These are phyloP conservation scores for Lamprotornis superbus DNA, from an alignment of 2,113 vertebrate genomes.

Conservation along the genomic window DNA sequence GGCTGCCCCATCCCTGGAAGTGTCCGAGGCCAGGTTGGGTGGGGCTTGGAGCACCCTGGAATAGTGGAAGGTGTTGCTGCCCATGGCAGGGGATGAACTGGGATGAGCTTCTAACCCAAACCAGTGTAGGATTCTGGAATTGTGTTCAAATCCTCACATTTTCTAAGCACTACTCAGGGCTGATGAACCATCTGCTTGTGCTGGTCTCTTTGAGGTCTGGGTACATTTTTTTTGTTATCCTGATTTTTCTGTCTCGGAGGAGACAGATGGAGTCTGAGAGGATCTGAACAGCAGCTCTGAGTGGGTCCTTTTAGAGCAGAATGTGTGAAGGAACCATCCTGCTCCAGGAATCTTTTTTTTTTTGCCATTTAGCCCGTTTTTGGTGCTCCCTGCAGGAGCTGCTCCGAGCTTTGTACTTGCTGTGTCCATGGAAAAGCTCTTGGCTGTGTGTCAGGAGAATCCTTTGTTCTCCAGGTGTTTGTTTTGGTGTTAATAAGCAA, in stretches of 20 bases:
- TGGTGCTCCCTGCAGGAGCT: background rate
- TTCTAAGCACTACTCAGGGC: accelerated
- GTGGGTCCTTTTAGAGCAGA: background rate
- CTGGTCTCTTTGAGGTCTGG: background rate
- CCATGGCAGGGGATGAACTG: background rate
- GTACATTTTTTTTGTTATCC: background rate
- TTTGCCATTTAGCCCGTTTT: background rate
- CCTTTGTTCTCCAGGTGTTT: background rate
- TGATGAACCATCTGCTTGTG: background rate
- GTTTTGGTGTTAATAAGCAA: background rate
- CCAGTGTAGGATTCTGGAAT: background rate
- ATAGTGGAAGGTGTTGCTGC: accelerated
- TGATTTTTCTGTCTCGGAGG: background rate
- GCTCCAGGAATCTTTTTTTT: background rate
- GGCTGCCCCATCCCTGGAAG: background rate
- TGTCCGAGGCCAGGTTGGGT: accelerated
- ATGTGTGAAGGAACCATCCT: background rate
- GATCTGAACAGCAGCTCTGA: background rate
- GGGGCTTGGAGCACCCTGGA: background rate
- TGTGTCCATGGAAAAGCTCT: background rate
- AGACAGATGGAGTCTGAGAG: background rate
- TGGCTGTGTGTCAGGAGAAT: background rate
- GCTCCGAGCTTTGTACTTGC: background rate
- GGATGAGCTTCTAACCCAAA: background rate
- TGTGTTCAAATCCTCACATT: background rate